Evolutionary conservation across 2,888 invertebrate genomes (phyloP).

Genomic region (Archips crataeganus): DNA sequence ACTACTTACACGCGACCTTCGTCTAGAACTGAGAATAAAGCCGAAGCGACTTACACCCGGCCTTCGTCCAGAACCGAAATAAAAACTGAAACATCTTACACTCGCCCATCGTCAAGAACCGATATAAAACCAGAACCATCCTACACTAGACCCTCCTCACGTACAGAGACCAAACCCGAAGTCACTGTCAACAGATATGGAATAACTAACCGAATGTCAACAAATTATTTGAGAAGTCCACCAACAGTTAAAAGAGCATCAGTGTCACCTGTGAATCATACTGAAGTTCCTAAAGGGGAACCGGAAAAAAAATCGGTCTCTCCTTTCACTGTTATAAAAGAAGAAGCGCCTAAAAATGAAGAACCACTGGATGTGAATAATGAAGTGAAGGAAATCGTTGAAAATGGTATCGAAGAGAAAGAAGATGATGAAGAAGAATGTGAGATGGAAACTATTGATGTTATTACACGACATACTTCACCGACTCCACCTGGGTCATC

Average conservation of each 20-base stretch:
- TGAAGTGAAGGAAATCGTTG: conserved; percentile 47
- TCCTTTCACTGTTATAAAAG: conserved; percentile 54
- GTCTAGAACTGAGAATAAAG: conserved; percentile 16
- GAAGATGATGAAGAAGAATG: conserved; percentile 57
- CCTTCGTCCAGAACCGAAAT: conserved; percentile 29
- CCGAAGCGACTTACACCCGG: conserved; percentile 11
- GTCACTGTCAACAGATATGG: conserved; percentile 70
- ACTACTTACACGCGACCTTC: conserved; percentile 20
- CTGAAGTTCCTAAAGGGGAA: conserved; percentile 60
- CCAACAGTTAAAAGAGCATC: conserved; percentile 71
- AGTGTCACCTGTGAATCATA: conserved; percentile 70
- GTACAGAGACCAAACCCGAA: conserved; percentile 68
- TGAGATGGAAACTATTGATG: conserved; percentile 82
- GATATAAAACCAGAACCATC: conserved; percentile 51
- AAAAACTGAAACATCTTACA: conserved; percentile 17
- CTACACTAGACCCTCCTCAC: conserved; percentile 67
- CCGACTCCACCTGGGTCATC: conserved; percentile 90
- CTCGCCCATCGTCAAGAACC: conserved; percentile 30
- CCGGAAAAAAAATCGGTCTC: conserved; percentile 56
- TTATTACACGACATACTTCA: conserved; percentile 92
- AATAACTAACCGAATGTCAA: conserved; percentile 74
- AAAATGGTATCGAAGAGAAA: conserved; percentile 49
- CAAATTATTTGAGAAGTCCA: conserved; percentile 75
- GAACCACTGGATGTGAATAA: conserved; percentile 43
- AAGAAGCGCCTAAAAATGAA: conserved; percentile 48